A percentile compares a stretch with the other conserved stretches of the same genome.
These are phyloP conservation scores for zebrafish (Danio rerio) DNA, from an alignment of 2,113 vertebrate genomes.

Conservation along the genomic window GRCz12tu NC_133191.1:12965001-12965500, in stretches of 20 bases:
- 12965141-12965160: conserved; percentile 37
- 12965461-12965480: conserved; percentile 20
- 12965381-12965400: conserved; percentile 4
- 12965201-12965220: conserved; percentile 40
- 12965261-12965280: background rate
- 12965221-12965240: conserved; percentile 6
- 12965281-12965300: too few species aligned
- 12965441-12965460: conserved; percentile 14
- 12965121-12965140: conserved; percentile 26
- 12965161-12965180: conserved; percentile 26
- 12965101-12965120: conserved; percentile 50
- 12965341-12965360: too few species aligned
- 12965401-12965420: conserved; percentile 44
- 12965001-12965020: conserved; percentile 79
- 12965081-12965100: conserved; percentile 38
- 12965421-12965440: conserved; percentile 42
- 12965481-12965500: conserved; percentile 22
- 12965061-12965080: conserved; percentile 54
- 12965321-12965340: too few species aligned
- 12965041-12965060: conserved; percentile 80
- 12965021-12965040: conserved; percentile 79
- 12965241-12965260: conserved; percentile 28
- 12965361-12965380: conserved; percentile 5
- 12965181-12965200: conserved; percentile 49
- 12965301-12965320: too few species aligned